Base-by-base conservation (phyloP, 2,888 invertebrate species). In the Liopterus haemorrhoidalis region DNA sequence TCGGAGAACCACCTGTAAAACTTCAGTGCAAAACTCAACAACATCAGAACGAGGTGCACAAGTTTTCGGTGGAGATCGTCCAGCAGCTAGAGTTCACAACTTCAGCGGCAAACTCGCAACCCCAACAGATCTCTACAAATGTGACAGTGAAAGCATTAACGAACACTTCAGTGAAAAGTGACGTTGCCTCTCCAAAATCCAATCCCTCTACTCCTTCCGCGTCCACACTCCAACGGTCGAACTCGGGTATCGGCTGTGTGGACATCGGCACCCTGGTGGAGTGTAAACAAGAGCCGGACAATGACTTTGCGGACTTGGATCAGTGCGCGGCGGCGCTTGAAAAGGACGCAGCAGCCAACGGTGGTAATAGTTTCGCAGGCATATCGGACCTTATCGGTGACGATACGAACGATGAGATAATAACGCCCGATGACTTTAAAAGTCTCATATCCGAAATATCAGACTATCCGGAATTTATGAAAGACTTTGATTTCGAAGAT, bases 11-110 rank as follows among this genome's bases (percentile, higher is more conserved):
- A 37, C 85, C 86, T 47, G 82, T 85, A 49, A 88, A 87, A 68
- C 69, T 81, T 57, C 79, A 79, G 63, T 74, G 76, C 54, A 81
- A 74, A 65, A 79, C 73, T 25, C 68, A 68, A 37, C 70, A 67
- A 56, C 73, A 72, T 55, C 45, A 45, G 25, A 45, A 45, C 39
- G 45, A 45, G 21, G 45, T 45, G 24, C 45, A 45, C 50, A 90
- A 90, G 67, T 90, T 92, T 70, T 89, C 89, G 3, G 90, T 92
- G 49, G 90, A 92, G 70, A 92, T 92, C 58, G 91, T 92, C 15
- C 92, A 92, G 66, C 91, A 89, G 66, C 71, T 89, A 41, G 89
- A 92, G 67, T 91, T 91, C 65, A 89, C 89, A 51, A 88, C 88
- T 28, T 87, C 85, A 33, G 85, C 86, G 40, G 87, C 87, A 33